phyloP scores from a whole-genome alignment of 2,113 vertebrate species.

The Cottus gobio region DNA sequence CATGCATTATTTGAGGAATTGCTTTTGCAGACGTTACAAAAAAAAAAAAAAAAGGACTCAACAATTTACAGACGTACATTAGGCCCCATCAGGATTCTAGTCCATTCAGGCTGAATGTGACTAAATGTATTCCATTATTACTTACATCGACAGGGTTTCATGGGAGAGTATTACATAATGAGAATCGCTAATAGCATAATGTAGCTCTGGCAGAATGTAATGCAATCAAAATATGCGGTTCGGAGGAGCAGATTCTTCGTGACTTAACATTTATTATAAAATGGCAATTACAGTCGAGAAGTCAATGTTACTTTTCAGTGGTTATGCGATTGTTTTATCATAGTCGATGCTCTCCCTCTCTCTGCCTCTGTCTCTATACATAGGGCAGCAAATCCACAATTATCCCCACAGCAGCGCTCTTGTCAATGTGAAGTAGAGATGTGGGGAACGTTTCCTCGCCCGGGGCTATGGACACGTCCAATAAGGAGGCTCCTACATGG shows the following conservation, averaged over 20 bases:
- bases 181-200: slow-evolving; percentile 59
- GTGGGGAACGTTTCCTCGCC: slow-evolving; percentile 43
- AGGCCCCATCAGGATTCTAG: slow-evolving; percentile 18
- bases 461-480: slow-evolving; percentile 33
- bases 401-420: slow-evolving; percentile 59
- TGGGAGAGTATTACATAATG: slow-evolving; percentile 49
- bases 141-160: slow-evolving; percentile 39
- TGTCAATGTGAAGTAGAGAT: slow-evolving; percentile 54
- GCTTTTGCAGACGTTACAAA: background rate
- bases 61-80: background rate
- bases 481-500: slow-evolving; percentile 24
- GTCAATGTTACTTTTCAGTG: slow-evolving; percentile 58
- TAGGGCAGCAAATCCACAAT: slow-evolving; percentile 56
- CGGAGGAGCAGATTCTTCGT: slow-evolving; percentile 28
- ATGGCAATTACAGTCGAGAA: slow-evolving; percentile 50
- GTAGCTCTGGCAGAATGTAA: slow-evolving; percentile 49
- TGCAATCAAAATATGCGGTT: slow-evolving; percentile 55
- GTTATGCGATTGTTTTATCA: slow-evolving; percentile 57
- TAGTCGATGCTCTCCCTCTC: slow-evolving; percentile 32
- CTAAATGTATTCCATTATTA: slow-evolving; percentile 45
- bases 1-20: too few species aligned
- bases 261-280: slow-evolving; percentile 54
- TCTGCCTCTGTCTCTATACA: slow-evolving; percentile 3
- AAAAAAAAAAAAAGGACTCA: background rate
- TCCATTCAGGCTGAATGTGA: slow-evolving; percentile 43